Evolutionary conservation across 2,888 invertebrate genomes (phyloP), one percentile per base, ranked within the genome.

Genomic region (Hirtodrosophila alboralis): DNA sequence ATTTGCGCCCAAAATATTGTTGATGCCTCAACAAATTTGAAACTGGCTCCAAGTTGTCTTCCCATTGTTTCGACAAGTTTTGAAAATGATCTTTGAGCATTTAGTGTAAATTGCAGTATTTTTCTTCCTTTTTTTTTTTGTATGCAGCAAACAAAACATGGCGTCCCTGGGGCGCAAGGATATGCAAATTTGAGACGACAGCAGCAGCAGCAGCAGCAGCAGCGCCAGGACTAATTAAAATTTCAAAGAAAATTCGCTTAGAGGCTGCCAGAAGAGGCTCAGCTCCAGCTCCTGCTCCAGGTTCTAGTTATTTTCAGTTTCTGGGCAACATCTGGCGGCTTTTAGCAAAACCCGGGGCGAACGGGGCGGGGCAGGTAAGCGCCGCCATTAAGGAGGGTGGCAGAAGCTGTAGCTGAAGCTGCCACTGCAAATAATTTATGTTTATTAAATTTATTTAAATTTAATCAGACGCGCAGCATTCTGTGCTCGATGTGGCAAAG

Each of bases 401-500:
- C 68, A 61, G 54, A 18, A 38, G 56, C 31, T 7, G 6, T 2
- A 23, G 23, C 23, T 21, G 54, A 36, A 52, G 59, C 47, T 69
- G 66, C 37, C 53, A 64, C 73, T 87, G 87, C 84, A 79, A 75
- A 87, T 84, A 89, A 89, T 88, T 88, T 89, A 89, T 89, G 89
- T 88, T 89, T 89, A 89, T 89, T 89, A 89, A 90, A 89, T 89
- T 89, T 89, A 89, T 89, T 89, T 89, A 89, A 89, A 89, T 89
- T 89, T 89, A 89, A 89, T 89, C 89, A 89, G 88, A 63, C 71
- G 67, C 68, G 58, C 61, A 44, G 63, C 58, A 66, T 75, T 64
- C 54, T 41, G 31, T 59, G 26, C 47, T 44, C 61, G 31, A 28
- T 33, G 48, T 16, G 38, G 9, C 49, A 23, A 34, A 49, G 41